These are phyloP conservation scores for Telmatherina bonti DNA, from an alignment of 2,797 vertebrate genomes.

Conservation along the genomic window DNA sequence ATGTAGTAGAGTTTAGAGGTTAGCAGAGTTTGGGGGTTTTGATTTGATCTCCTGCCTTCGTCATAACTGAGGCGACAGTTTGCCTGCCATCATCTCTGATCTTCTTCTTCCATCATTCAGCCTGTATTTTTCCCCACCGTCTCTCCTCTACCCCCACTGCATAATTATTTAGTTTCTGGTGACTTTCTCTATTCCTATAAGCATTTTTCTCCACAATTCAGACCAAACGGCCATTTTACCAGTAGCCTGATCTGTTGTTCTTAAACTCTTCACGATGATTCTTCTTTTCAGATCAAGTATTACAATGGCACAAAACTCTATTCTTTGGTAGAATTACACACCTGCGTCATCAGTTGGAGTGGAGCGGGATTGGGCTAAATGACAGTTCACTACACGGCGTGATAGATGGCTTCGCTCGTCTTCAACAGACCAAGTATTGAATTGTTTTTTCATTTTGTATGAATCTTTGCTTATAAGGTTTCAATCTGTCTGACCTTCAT, in stretches of 20 bases:
- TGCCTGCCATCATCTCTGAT: background rate
- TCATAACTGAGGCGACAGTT: background rate
- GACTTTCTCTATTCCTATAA: slow-evolving; percentile 41
- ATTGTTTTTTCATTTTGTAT: too few species aligned
- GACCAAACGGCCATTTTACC: slow-evolving; percentile 5
- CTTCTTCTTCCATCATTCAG: slow-evolving; percentile 10
- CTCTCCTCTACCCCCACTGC: slow-evolving; percentile 7
- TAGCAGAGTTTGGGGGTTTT: slow-evolving; percentile 6
- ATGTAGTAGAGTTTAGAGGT: slow-evolving; percentile 13
- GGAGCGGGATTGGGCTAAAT: slow-evolving; percentile 37
- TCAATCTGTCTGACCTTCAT: background rate
- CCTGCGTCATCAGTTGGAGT: slow-evolving; percentile 43
- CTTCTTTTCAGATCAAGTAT: slow-evolving; percentile 24
- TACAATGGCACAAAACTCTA: slow-evolving; percentile 33
- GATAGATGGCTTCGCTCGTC: slow-evolving; percentile 24
- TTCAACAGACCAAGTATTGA: slow-evolving; percentile 3
- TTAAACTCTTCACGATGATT: too few species aligned
- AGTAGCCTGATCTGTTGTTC: background rate
- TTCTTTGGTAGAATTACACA: slow-evolving; percentile 45
- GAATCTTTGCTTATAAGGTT: background rate
- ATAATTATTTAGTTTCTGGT: slow-evolving; percentile 37
- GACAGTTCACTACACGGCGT: slow-evolving; percentile 25
- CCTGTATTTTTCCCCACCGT: slow-evolving; percentile 10
- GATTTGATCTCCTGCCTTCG: background rate
- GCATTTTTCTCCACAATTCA: slow-evolving; percentile 34